Percentiles rank a stretch among this genome's conserved stretches.
Conservation (phyloP, 2,888 invertebrate genomes). For the Tromatobia lineatoria region DNA sequence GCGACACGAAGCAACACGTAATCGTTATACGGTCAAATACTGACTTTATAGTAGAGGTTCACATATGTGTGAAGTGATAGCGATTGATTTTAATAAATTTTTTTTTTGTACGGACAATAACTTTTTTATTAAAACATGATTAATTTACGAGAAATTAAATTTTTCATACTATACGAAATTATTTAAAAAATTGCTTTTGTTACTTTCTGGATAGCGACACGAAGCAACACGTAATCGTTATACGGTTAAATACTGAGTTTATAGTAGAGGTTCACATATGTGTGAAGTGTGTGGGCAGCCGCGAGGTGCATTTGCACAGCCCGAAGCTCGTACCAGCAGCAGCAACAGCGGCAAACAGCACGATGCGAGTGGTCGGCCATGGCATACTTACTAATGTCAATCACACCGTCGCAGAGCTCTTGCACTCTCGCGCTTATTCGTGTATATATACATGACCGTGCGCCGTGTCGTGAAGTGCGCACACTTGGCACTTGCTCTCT, state of each 20-base stretch:
- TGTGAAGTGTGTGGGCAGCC: slow-evolving; percentile 76
- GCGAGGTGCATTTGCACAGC: slow-evolving; percentile 74
- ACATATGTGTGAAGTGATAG: slow-evolving; percentile 18
- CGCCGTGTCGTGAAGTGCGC: slow-evolving; percentile 21
- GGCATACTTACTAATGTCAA: slow-evolving; percentile 86
- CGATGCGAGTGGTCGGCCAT: slow-evolving; percentile 84
- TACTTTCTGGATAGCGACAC: not conserved
- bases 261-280: not conserved
- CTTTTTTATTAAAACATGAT: too few relatives aligned
- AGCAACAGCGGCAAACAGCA: slow-evolving; percentile 67
- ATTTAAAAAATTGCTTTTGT: not conserved
- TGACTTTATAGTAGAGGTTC: slow-evolving; percentile 4
- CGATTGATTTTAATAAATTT: too few relatives aligned
- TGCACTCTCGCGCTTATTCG: slow-evolving; percentile 75
- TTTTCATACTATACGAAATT: not conserved
- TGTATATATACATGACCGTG: slow-evolving; percentile 48
- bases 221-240: not conserved
- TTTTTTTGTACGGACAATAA: too few relatives aligned
- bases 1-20: not conserved
- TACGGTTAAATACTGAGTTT: not conserved
- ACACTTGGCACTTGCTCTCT: slow-evolving; percentile 46
- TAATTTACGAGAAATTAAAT: not conserved
- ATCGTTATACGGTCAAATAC: not conserved
- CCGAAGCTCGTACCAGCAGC: slow-evolving; percentile 74
- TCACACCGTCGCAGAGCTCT: slow-evolving; percentile 82